phyloP scores from a whole-genome alignment of 2,797 vertebrate genomes.

The Macropodus opercularis region DNA sequence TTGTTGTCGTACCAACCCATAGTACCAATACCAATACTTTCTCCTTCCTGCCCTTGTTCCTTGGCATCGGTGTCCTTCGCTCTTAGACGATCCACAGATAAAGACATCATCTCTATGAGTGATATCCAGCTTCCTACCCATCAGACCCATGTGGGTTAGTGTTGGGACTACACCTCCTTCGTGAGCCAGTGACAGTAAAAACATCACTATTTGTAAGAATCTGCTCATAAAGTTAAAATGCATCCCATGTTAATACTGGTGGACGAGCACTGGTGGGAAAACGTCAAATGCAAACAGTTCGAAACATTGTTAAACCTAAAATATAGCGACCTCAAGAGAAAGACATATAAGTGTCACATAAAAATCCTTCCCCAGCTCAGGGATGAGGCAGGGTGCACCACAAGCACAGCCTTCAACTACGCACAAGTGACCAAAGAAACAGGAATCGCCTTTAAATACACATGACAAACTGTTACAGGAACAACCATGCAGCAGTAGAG shows the following conservation, averaged over 20 bases:
- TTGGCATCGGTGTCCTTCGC: conserved; percentile 37
- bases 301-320: conserved; percentile 28
- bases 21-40: background rate
- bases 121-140: conserved; percentile 47
- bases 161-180: conserved; percentile 16
- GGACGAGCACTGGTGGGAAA: conserved; percentile 8
- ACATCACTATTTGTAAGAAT: conserved; percentile 30
- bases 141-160: conserved; percentile 46
- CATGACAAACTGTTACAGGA: background rate
- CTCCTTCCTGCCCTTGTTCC: conserved; percentile 16
- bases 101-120: conserved; percentile 52
- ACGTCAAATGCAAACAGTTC: conserved; percentile 14
- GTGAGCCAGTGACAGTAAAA: conserved; percentile 45
- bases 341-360: conserved; percentile 39
- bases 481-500: background rate
- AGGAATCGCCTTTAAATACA: background rate
- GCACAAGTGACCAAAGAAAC: background rate
- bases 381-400: background rate
- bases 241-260: conserved; percentile 1
- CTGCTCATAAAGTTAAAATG: conserved; percentile 34
- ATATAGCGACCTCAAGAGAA: conserved; percentile 12
- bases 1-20: conserved; percentile 20
- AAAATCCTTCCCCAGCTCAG: conserved; percentile 35
- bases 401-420: conserved; percentile 16
- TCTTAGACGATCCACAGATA: conserved; percentile 48